These are phyloP conservation scores for Orbicella faveolata DNA, from an alignment of 64 coral and sea anemone genomes.

Conservation along the genomic window DNA sequence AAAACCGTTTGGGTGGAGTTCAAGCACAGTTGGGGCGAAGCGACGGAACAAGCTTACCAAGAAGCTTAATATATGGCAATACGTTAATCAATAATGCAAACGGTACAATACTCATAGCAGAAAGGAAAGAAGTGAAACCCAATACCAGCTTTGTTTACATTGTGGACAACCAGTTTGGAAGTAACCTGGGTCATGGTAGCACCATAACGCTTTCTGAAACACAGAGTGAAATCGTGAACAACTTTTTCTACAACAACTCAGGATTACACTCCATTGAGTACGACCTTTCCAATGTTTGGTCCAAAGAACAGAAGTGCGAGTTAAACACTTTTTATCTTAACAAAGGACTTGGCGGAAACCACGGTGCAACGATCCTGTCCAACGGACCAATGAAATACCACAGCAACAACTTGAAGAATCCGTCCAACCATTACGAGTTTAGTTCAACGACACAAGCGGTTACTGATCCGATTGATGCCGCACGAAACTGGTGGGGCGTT, in stretches of 20 bases:
- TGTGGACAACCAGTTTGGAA: slow-evolving; percentile 37
- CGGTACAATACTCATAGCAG: slow-evolving; percentile 19
- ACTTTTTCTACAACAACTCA: slow-evolving; percentile 81
- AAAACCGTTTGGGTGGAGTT: slow-evolving; percentile 54
- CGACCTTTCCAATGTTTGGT: background rate
- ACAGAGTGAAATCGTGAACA: slow-evolving; percentile 17
- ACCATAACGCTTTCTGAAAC: slow-evolving; percentile 39
- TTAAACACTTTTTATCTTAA: slow-evolving; percentile 58
- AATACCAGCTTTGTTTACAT: slow-evolving; percentile 16
- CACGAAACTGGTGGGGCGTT: slow-evolving; percentile 53
- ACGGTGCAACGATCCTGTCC: slow-evolving; percentile 55
- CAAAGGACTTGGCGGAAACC: slow-evolving; percentile 24
- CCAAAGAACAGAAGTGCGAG: slow-evolving; percentile 34
- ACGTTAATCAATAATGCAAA: slow-evolving; percentile 55
- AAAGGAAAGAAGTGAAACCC: background rate
- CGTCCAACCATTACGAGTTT: slow-evolving; percentile 68
- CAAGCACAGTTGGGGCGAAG: slow-evolving; percentile 13
- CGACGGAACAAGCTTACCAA: slow-evolving; percentile 23
- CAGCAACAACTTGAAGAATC: slow-evolving; percentile 71
- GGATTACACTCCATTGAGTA: slow-evolving; percentile 50
- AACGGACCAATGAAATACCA: slow-evolving; percentile 71
- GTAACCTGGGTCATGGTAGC: slow-evolving; percentile 49
- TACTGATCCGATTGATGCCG: slow-evolving; percentile 30
- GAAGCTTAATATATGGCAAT: slow-evolving; percentile 69
- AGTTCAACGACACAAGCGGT: slow-evolving; percentile 32